Conservation (phyloP, 2,888 invertebrate genomes). For the Microchrysa polita region DNA sequence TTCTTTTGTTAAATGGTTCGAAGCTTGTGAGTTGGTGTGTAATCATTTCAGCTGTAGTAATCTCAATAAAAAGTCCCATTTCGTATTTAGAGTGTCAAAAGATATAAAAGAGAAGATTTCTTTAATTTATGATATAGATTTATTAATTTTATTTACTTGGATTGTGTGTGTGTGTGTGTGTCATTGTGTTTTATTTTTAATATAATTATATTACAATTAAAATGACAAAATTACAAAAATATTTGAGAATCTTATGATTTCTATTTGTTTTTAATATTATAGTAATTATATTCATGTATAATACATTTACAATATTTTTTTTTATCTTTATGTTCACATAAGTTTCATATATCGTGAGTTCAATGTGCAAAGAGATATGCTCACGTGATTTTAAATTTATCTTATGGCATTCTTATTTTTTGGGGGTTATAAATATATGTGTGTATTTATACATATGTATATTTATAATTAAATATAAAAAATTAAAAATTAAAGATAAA, state of each 20-base stretch:
- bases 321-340: neutral
- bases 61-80: too few relatives aligned
- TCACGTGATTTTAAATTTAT: too few relatives aligned
- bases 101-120: neutral
- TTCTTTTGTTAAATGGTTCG: too few relatives aligned
- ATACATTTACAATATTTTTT: neutral
- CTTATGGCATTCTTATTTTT: too few relatives aligned
- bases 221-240: slow-evolving; percentile 44
- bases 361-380: too few relatives aligned
- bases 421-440: too few relatives aligned
- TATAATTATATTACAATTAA: slow-evolving; percentile 39
- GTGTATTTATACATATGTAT: too few relatives aligned
- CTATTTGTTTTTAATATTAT: neutral
- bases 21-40: too few relatives aligned
- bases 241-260: slow-evolving; percentile 35
- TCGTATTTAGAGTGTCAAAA: too few relatives aligned
- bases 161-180: slow-evolving; percentile 1
- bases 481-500: too few relatives aligned
- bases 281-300: slow-evolving; percentile 15
- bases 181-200: slow-evolving; percentile 8
- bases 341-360: neutral
- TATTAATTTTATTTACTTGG: neutral
- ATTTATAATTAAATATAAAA: too few relatives aligned
- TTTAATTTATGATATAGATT: neutral
- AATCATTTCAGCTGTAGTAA: too few relatives aligned